A percentile compares a stretch with the other conserved stretches of the same genome.
Conservation (phyloP, 2,888 invertebrate genomes). For the Therioaphis trifolii region DNA sequence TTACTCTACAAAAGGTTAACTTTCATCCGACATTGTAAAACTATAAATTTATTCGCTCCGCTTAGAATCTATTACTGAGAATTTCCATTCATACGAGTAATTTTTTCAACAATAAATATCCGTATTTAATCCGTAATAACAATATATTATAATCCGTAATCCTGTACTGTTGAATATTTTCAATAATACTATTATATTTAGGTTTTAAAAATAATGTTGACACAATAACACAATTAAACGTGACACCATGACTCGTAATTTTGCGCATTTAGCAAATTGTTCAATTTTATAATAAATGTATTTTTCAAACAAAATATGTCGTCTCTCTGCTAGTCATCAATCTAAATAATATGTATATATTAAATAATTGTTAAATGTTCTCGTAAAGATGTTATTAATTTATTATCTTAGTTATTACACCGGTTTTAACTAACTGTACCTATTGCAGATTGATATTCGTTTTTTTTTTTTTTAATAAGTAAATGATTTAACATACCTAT, state of each 20-base stretch:
- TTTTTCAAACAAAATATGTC: not conserved
- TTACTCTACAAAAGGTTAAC: no score
- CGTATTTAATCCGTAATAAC: no score
- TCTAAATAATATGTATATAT: not conserved
- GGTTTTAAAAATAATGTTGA: not conserved
- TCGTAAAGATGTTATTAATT: not conserved
- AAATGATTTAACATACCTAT: not conserved
- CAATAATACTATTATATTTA: not conserved
- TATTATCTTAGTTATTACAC: not conserved
- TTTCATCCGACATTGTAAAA: no score
- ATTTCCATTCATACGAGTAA: no score
- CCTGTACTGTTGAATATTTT: not conserved
- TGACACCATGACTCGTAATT: not conserved
- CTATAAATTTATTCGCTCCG: no score
- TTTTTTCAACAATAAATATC: not conserved
- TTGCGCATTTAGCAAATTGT: not conserved
- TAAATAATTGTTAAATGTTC: not conserved
- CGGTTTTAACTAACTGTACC: not conserved
- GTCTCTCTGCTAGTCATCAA: not conserved
- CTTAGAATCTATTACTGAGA: no score
- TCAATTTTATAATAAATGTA: slow-evolving; percentile 19
- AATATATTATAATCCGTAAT: not conserved
- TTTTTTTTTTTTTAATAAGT: not conserved
- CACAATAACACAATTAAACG: not conserved
- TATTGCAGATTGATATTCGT: not conserved